Conservation (phyloP, 2,797 vertebrate genomes). For the Podarcis siculus region DNA sequence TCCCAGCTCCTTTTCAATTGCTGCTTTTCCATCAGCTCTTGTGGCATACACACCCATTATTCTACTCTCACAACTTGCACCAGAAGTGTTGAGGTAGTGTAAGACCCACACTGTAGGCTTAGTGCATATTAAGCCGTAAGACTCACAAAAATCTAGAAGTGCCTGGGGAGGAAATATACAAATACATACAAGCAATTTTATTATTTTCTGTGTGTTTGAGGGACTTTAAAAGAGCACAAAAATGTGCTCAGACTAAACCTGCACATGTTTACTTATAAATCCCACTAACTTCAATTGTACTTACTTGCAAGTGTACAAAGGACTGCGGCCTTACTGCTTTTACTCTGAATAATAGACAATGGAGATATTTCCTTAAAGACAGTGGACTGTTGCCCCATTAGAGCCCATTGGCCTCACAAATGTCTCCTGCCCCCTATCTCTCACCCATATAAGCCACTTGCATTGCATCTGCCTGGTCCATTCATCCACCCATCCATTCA, state of each 20-base stretch:
- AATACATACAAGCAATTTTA: neutral
- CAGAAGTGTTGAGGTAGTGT: constrained; percentile 78
- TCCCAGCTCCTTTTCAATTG: constrained; percentile 75
- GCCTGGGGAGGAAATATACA: constrained; percentile 57
- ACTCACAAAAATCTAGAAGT: constrained; percentile 78
- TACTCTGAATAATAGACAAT: neutral
- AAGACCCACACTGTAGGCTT: constrained; percentile 80
- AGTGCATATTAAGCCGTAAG: constrained; percentile 77
- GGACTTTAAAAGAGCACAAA: neutral
- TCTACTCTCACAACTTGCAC: constrained; percentile 79
- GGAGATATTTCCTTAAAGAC: too few species aligned
- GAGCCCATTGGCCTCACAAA: too few species aligned
- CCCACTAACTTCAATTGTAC: neutral
- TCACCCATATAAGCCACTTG: too few species aligned
- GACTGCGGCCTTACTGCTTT: neutral
- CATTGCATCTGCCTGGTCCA: too few species aligned
- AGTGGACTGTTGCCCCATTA: too few species aligned
- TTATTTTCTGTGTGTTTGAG: neutral
- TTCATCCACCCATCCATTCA: too few species aligned
- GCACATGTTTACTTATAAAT: neutral
- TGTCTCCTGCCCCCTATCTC: too few species aligned
- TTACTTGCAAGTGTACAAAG: neutral
- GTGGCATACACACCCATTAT: constrained; percentile 78
- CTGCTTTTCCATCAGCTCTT: constrained; percentile 75
- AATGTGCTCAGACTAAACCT: neutral